Base-by-base conservation (phyloP, 1,140 invertebrate genomes). In the Trachymyrmex septentrionalis region DNA sequence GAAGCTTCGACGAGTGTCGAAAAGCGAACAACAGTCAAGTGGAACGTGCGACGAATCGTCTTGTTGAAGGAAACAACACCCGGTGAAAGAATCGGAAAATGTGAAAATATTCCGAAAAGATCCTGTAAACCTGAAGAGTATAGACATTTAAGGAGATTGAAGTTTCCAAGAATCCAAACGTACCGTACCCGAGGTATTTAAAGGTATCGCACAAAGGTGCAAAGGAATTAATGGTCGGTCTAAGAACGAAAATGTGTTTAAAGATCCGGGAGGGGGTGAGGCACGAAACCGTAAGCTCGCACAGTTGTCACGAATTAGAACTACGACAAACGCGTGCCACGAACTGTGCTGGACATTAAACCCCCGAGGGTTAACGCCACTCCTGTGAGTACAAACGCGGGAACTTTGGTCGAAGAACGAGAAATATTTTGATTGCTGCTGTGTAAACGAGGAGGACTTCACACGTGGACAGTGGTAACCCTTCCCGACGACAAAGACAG, bases 351-450 rank as follows among this genome's bases (percentile, higher is more conserved):
- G 80, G 80, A 84, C 80, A 84, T 84, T 84, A 84, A 84, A 61
- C 55, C 67, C 80, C 67, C 27, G 69, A 73, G 80, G 80, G 69
- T 84, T 84, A 84, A 84, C 71, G 57, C 69, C 38, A 75, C 69
- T 84, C 44, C 27, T 73, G 67, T n/a, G 80, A 61, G 69, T 73
- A 84, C 69, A 84, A 84, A 84, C 80, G 80, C 80, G 80, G 69
- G 80, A 84, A 84, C 80, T 84, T 84, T 84, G 80, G 69, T 63
- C 80, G 80, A 84, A 84, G 80, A 84, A 84, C 69, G 80, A 75
- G 80, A 84, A 84, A 84, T 84, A 84, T 84, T 84, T 84, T 84
- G 80, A 84, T 84, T 84, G 69, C 80, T 75, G 69, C 80, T 75
- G 80, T 84, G 80, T 84, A 84, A 84, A 84, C 80, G 80, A 84